Base-by-base conservation (phyloP, 1,140 invertebrate genomes). In the Heliothis subflexa region DNA sequence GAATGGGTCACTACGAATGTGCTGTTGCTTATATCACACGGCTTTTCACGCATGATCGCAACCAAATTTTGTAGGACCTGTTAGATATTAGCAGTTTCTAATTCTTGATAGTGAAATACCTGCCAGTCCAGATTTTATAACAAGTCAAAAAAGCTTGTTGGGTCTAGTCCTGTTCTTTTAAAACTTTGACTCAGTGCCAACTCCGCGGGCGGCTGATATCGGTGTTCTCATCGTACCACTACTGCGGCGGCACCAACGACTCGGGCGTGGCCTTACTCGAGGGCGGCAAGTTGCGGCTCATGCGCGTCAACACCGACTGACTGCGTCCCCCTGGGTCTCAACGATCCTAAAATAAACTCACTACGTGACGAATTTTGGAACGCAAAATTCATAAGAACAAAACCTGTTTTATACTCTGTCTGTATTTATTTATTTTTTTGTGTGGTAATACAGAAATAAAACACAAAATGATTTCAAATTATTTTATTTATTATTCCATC, bases 171-270 rank as follows among this genome's bases (percentile, higher is more conserved):
- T n/a, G 1, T 33, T 33, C 13, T 1, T n/a, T 21, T 21, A 2
- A 16, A 50, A 7, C 10, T 52, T 28, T 4, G 9, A 40, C 33
- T 47, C 4, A 92, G 91, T 88, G 86, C 49, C 89, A 91, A 59
- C 76, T 90, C 66, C 83, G 85, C 25, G 91, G 91, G 10, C 85
- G 86, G 0, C 83, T 92, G 18, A 79, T 91, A 18, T 90, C 91
- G 0, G 89, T 92, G 75, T 92, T 92, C 79, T 92, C 91, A 5
- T 92, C 91, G 57, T 86, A 83, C 14, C 86, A 81, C 62, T 92
- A 92, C 84, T 92, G 91, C 84, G 90, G 90, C 73, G 88, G 88
- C 18, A 85, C 28, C 79, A 92, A 92, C 82, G 89, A 91, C 81
- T 85, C 86, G 0, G 88, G 88, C 59, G 81, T 89, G 10, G 88